Base-by-base conservation (phyloP, 1,140 invertebrate species). In the Vanessa tameamea region DNA sequence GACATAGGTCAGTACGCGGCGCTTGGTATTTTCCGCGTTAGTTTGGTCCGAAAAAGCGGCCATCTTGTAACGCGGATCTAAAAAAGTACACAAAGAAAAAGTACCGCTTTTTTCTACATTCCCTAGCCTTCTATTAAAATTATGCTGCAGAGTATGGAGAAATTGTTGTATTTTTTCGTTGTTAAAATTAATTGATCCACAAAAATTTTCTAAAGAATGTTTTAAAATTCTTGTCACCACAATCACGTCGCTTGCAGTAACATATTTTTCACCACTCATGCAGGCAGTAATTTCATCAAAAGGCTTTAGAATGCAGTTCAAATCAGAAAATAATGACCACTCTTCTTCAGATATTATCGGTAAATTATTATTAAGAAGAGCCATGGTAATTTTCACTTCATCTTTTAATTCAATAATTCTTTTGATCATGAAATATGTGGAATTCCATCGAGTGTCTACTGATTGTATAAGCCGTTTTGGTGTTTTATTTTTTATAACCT, bases 401-500 rank as follows among this genome's bases (percentile, higher is more conserved):
- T 78, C 77, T 75, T 77, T 11, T 14, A 76, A 50, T 5, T 72
- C 64, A 2, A 72, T 16, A 64, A 71, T 43, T 26, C 73, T 64
- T 26, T 67, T 16, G 8, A 71, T 6, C 74, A 76, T 76, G 23
- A 37, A 72, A 37, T 48, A 72, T 7, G 74, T 81, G 6, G 84
- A 87, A 68, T 88, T 90, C 85, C 89, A 91, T 11, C 87, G 72
- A 0, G 85, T 90, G 26, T 73, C 66, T 0, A 87, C 83, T 5
- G 77, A 61, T 80, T 87, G 79, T 12, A 83, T 84, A 11, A 89
- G 77, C 63, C 78, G 79, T 63, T 72, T 78, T 61, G 47, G 77
- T 16, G 64, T 61, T 23, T 43, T 26, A n/a, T 66, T 73, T 7
- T 20, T 37, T 72, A 72, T 73, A 13, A 72, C 65, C 23, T 75